Percentiles rank a stretch among this genome's conserved stretches.
Evolutionary conservation across 2,888 invertebrate genomes (phyloP).

Genomic region (Hipparchia sbordonii): DNA sequence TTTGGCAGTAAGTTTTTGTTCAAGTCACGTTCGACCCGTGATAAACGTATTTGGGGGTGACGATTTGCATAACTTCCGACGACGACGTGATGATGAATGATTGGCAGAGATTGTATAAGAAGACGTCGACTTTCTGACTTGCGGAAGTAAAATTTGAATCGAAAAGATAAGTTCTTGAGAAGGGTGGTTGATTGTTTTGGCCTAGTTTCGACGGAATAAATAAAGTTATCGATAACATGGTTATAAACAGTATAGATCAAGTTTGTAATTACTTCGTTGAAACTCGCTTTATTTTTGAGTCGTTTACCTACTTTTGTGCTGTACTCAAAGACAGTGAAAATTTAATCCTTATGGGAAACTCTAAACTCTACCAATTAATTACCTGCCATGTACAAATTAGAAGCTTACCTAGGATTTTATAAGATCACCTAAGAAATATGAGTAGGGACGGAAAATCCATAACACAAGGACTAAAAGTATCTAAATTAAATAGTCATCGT

Average conservation of each 20-base stretch:
- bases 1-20: slow-evolving; percentile 47
- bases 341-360: no score
- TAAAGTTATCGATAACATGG: slow-evolving; percentile 7
- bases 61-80: slow-evolving; percentile 30
- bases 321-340: not conserved
- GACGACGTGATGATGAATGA: slow-evolving; percentile 38
- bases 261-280: not conserved
- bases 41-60: slow-evolving; percentile 35
- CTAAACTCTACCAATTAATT: no score
- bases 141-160: not conserved
- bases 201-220: slow-evolving; percentile 3
- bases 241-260: not conserved
- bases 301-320: not conserved
- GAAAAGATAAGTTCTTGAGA: not conserved
- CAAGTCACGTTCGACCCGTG: slow-evolving; percentile 42
- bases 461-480: no score
- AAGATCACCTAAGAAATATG: no score
- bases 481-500: no score
- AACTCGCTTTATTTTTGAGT: not conserved
- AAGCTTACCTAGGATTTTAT: no score
- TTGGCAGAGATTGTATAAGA: slow-evolving; percentile 26
- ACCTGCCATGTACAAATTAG: no score
- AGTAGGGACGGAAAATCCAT: no score
- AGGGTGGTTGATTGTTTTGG: slow-evolving; percentile 1
- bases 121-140: slow-evolving; percentile 17